Conservation (phyloP, 1,140 invertebrate species). For the Sipha flava region DNA sequence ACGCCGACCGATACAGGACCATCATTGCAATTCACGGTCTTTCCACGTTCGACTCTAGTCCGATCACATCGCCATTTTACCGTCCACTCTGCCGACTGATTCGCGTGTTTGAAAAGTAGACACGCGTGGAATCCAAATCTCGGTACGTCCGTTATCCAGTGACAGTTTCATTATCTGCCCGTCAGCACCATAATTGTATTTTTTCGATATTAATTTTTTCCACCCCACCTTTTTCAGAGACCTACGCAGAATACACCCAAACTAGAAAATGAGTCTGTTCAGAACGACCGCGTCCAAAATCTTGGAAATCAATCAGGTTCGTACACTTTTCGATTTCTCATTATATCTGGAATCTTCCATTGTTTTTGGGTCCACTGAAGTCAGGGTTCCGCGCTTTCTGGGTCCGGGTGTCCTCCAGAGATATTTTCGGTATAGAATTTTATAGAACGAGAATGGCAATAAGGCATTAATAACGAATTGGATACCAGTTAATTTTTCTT, state of each 20-base stretch:
- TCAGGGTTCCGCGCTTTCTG: too few species aligned
- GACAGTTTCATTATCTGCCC: background rate
- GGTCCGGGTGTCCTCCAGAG: too few species aligned
- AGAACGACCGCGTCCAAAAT: conserved; percentile 25
- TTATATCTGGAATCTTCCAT: too few species aligned
- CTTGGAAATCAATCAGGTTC: conserved; percentile 27
- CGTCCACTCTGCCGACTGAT: background rate
- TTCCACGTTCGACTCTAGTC: background rate
- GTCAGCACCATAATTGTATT: background rate
- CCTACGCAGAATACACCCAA: background rate
- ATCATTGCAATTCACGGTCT: too few species aligned
- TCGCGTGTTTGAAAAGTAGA: background rate
- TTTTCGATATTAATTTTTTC: background rate
- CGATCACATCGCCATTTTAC: background rate
- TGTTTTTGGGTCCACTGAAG: too few species aligned
- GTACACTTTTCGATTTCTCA: background rate
- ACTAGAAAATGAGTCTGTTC: conserved; percentile 17
- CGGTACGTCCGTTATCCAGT: background rate
- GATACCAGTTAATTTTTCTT: too few species aligned
- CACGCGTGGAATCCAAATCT: background rate
- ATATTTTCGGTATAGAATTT: too few species aligned
- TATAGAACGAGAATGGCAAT: too few species aligned
- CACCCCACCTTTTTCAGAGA: background rate
- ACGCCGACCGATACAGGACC: too few species aligned
- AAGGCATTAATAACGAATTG: too few species aligned